Percentiles rank a stretch among this genome's conserved stretches.
phyloP scores from a whole-genome alignment of 2,797 vertebrate genomes.

The Danio jaintianensis region DNA sequence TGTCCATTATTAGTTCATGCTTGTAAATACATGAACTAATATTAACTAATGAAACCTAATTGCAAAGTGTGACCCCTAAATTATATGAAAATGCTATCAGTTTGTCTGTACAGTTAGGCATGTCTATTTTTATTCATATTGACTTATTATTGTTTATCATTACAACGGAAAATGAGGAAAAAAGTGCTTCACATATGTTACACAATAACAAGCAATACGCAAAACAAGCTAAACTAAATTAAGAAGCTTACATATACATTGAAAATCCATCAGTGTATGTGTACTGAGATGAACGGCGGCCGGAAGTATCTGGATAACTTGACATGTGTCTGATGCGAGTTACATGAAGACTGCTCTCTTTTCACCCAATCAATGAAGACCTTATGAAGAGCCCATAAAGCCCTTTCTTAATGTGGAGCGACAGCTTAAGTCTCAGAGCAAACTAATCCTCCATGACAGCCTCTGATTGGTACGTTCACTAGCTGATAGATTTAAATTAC shows the following conservation, averaged over 20 bases:
- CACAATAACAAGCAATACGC: background rate
- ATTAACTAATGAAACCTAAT: no score
- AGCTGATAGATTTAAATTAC: conserved; percentile 27
- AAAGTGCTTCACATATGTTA: background rate
- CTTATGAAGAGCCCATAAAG: conserved; percentile 30
- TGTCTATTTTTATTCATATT: background rate
- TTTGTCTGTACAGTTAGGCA: no score
- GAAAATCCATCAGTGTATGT: background rate
- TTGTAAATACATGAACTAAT: no score
- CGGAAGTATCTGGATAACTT: conserved; percentile 25
- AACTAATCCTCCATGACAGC: conserved; percentile 46
- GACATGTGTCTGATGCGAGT: conserved; percentile 11
- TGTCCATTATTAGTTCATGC: no score
- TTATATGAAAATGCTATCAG: no score
- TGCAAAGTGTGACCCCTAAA: no score
- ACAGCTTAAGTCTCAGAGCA: conserved; percentile 39
- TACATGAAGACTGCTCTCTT: conserved; percentile 35
- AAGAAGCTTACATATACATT: conserved; percentile 15
- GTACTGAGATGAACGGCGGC: background rate
- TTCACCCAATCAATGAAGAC: conserved; percentile 34
- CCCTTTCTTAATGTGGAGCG: conserved; percentile 51
- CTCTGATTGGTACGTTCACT: conserved; percentile 29
- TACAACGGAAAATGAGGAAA: background rate
- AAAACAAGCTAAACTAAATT: background rate
- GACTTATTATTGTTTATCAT: background rate